Percentiles rank a stretch among this genome's conserved stretches.
These are phyloP conservation scores for Parotia lawesii DNA, from an alignment of 2,113 vertebrate species.

Conservation along the genomic window DNA sequence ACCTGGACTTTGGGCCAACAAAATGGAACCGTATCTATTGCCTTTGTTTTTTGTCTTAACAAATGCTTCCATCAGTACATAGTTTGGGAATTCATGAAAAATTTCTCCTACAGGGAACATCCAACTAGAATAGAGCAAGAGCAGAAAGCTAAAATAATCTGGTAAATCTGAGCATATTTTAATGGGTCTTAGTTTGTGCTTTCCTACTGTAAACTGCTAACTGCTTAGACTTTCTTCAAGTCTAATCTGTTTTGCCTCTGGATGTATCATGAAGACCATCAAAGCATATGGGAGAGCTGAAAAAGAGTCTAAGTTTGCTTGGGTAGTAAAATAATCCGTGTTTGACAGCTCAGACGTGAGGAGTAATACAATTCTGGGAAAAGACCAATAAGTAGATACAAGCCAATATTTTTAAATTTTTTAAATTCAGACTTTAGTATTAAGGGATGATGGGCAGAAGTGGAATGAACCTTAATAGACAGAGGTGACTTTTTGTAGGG, in stretches of 20 bases:
- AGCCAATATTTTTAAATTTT: neutral
- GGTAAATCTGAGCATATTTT: neutral
- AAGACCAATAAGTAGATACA: neutral
- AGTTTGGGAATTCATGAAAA: neutral
- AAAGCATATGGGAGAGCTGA: neutral
- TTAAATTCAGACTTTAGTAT: neutral
- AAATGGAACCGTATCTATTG: rapidly evolving
- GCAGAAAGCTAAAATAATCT: neutral
- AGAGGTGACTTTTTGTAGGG: neutral
- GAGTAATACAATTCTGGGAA: neutral
- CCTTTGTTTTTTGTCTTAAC: neutral
- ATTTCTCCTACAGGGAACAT: neutral
- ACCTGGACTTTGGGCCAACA: neutral
- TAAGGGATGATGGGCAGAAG: neutral
- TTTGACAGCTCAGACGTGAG: neutral
- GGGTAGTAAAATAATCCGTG: neutral
- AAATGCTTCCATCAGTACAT: neutral
- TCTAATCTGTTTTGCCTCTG: neutral
- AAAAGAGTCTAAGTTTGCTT: neutral
- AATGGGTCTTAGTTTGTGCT: neutral
- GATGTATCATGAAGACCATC: neutral
- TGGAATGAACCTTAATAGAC: neutral
- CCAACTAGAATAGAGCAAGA: neutral
- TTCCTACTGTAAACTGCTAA: neutral
- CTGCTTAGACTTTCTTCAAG: neutral